A percentile compares a stretch with the other conserved stretches of the same genome.
These are phyloP conservation scores for Stenodera caucasica DNA, from an alignment of 2,888 invertebrate species.

Conservation along the genomic window DNA sequence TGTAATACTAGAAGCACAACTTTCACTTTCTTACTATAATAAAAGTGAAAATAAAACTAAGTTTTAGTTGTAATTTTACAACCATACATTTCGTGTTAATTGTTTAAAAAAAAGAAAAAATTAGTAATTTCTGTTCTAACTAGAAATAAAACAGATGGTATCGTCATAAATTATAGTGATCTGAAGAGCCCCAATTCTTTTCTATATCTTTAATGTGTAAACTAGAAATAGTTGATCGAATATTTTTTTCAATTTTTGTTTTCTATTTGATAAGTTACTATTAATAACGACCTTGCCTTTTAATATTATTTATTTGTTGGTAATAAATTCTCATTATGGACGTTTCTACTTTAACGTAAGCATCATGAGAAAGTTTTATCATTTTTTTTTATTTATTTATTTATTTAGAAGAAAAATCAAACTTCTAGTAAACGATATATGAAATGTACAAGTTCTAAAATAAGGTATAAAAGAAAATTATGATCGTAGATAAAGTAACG, in stretches of 20 bases:
- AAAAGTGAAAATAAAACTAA: neutral
- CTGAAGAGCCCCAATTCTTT: too few relatives aligned
- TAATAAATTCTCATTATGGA: slow-evolving; percentile 3
- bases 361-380: neutral
- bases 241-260: neutral
- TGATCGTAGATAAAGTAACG: neutral
- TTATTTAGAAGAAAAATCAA: neutral
- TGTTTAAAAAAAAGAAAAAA: too few relatives aligned
- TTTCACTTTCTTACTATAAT: slow-evolving; percentile 27
- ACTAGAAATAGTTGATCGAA: too few relatives aligned
- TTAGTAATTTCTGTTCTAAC: too few relatives aligned
- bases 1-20: neutral
- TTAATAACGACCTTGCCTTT: neutral
- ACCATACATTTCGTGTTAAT: too few relatives aligned
- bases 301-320: slow-evolving; percentile 2
- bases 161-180: too few relatives aligned
- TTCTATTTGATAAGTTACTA: neutral
- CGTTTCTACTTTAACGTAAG: neutral
- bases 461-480: neutral
- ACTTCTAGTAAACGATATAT: neutral
- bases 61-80: too few relatives aligned
- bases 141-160: too few relatives aligned
- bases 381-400: neutral
- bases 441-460: neutral
- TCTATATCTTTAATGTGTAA: too few relatives aligned